Conservation (phyloP, 2,797 vertebrate species). For the Antennarius maculatus region DNA sequence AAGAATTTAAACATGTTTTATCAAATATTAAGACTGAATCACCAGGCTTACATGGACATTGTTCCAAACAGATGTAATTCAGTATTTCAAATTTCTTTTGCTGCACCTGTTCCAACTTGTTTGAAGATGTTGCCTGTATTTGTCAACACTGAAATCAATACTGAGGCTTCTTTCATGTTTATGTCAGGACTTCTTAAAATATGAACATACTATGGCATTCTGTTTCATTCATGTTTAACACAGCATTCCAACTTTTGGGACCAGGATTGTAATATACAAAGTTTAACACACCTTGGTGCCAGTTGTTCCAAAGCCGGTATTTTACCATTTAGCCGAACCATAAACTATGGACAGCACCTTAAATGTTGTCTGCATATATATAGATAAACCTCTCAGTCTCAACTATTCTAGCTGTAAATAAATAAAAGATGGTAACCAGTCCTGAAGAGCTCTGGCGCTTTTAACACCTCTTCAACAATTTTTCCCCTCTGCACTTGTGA, state of each 20-base stretch:
- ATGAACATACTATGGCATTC: neutral
- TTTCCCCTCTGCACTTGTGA: neutral
- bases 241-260: neutral
- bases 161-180: too few relatives aligned
- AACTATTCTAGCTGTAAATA: neutral
- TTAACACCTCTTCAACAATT: neutral
- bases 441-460: neutral
- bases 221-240: neutral
- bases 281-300: neutral
- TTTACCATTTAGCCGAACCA: constrained; percentile 7
- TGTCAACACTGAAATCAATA: too few relatives aligned
- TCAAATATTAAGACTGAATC: neutral
- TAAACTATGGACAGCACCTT: neutral
- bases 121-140: neutral
- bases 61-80: neutral
- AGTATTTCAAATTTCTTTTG: neutral
- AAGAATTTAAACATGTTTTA: neutral
- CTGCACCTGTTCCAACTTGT: neutral
- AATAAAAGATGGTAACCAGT: neutral
- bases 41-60: neutral
- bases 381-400: neutral
- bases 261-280: neutral
- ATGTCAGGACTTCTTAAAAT: neutral
- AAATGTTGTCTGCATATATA: neutral
- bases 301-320: constrained; percentile 4